A percentile compares a stretch with the other conserved stretches of the same genome.
phyloP scores from a whole-genome alignment of 2,797 vertebrate species.

The Luscinia luscinia region DNA sequence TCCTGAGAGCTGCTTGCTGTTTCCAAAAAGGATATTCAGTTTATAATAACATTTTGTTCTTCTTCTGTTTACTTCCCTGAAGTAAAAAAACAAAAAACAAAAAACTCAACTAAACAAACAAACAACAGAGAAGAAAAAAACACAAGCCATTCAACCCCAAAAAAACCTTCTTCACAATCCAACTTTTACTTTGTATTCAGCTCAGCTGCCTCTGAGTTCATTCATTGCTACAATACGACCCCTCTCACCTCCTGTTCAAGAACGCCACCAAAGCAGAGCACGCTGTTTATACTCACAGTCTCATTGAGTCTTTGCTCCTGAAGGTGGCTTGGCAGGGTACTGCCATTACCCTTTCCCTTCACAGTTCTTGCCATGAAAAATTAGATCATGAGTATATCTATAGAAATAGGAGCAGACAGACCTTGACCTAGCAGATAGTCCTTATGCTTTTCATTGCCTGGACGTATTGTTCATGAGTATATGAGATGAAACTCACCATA shows the following conservation, averaged over 20 bases:
- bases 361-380: not conserved
- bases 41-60: not conserved
- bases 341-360: not conserved
- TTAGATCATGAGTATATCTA: not conserved
- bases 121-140: accelerated
- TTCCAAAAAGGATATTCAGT: not conserved
- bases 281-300: not conserved
- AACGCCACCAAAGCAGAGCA: not conserved
- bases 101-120: accelerated
- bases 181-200: not conserved
- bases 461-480: not conserved
- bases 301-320: not conserved
- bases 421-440: not conserved
- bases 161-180: not conserved
- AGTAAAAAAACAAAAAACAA: not conserved
- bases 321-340: not conserved
- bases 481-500: not conserved
- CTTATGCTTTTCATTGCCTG: not conserved
- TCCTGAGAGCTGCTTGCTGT: not conserved
- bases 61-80: not conserved
- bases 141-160: accelerated
- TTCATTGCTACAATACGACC: not conserved
- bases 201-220: not conserved
- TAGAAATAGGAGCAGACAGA: not conserved
- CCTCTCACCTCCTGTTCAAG: not conserved